phyloP scores from a whole-genome alignment of 1,140 invertebrate genomes.

The Helicoverpa zea region DNA sequence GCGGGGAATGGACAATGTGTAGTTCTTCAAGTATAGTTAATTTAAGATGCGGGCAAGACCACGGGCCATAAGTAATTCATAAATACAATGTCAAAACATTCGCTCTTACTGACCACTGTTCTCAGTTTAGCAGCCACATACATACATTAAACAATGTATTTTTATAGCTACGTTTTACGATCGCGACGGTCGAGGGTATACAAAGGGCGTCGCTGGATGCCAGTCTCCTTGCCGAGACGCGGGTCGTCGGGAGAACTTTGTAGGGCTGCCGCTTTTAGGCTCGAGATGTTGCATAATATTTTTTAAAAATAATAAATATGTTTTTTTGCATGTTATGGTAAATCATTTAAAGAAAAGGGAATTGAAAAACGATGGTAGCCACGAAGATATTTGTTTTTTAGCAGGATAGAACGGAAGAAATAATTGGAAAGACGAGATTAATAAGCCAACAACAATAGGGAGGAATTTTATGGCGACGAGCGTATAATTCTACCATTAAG shows the following conservation, averaged over 20 bases:
- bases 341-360: too few relatives aligned
- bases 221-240: slow-evolving; percentile 37
- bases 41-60: not conserved
- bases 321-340: too few relatives aligned
- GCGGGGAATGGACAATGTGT: too few relatives aligned
- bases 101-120: slow-evolving; percentile 1
- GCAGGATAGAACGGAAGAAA: too few relatives aligned
- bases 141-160: slow-evolving; percentile 51
- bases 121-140: slow-evolving; percentile 17
- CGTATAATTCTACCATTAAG: too few relatives aligned
- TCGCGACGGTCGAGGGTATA: slow-evolving; percentile 44
- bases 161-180: slow-evolving; percentile 53
- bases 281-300: not conserved
- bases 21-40: not conserved
- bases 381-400: too few relatives aligned
- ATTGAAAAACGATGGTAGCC: too few relatives aligned
- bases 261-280: not conserved
- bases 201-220: slow-evolving; percentile 46
- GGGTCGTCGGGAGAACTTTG: not conserved
- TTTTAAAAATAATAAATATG: too few relatives aligned
- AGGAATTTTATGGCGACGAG: too few relatives aligned
- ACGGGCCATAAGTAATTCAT: not conserved
- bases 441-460: too few relatives aligned
- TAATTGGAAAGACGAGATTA: too few relatives aligned
- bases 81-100: not conserved